phyloP scores from a whole-genome alignment of 2,797 vertebrate genomes.

The Acrocephalus scirpaceus region DNA sequence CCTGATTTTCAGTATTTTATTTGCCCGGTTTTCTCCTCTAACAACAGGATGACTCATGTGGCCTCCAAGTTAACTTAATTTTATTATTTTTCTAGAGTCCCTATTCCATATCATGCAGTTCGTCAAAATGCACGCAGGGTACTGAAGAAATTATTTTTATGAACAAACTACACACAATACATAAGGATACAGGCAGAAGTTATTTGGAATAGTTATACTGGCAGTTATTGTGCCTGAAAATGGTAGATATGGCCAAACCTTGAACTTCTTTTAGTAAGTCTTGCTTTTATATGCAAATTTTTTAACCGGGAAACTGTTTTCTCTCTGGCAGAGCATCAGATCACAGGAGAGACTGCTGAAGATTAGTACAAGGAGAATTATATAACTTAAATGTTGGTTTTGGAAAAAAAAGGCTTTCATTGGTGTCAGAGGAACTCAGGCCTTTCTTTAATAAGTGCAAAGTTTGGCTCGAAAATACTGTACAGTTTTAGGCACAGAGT shows the following conservation, averaged over 20 bases:
- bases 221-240: background rate
- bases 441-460: background rate
- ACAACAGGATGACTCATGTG: background rate
- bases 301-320: background rate
- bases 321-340: background rate
- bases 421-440: background rate
- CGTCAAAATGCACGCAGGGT: background rate
- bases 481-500: background rate
- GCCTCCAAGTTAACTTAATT: background rate
- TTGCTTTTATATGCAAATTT: background rate
- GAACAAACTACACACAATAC: background rate
- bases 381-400: background rate
- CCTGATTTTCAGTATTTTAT: background rate
- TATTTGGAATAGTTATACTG: background rate
- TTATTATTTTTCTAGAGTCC: background rate
- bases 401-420: background rate
- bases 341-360: background rate
- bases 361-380: background rate
- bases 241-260: background rate
- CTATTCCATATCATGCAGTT: background rate
- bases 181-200: background rate
- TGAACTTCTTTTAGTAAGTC: background rate
- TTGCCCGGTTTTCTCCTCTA: background rate
- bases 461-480: background rate
- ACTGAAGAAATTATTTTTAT: background rate